A percentile compares a stretch with the other conserved stretches of the same genome.
phyloP scores from a whole-genome alignment of 2,888 invertebrate species.

The Apotomis betuletana region DNA sequence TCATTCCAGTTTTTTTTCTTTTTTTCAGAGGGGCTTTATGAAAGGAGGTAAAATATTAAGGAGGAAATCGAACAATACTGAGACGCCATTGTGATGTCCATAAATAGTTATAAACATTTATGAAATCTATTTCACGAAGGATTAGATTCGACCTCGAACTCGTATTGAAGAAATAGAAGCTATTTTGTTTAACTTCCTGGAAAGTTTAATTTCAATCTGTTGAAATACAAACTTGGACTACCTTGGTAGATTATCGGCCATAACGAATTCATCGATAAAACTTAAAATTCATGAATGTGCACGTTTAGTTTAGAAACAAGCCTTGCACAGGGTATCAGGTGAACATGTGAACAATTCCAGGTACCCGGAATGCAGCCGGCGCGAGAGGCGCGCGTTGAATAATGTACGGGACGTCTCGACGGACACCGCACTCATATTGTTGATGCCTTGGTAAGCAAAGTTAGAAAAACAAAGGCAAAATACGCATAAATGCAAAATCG shows the following conservation, averaged over 20 bases:
- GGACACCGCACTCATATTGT: slow-evolving; percentile 54
- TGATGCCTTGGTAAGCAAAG: slow-evolving; percentile 52
- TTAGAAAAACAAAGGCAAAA: slow-evolving; percentile 38
- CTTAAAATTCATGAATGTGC: slow-evolving; percentile 39
- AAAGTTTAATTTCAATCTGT: neutral
- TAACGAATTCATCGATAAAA: slow-evolving; percentile 31
- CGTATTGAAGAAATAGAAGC: too few species aligned
- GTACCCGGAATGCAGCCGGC: slow-evolving; percentile 58
- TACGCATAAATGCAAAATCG: slow-evolving; percentile 19
- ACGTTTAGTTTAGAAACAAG: slow-evolving; percentile 35
- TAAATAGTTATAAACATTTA: too few species aligned
- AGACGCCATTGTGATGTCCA: too few species aligned
- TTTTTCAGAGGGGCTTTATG: too few species aligned
- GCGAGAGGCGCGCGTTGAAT: slow-evolving; percentile 68
- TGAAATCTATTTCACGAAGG: too few species aligned
- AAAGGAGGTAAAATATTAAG: too few species aligned
- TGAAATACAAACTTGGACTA: neutral
- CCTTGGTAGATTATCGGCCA: slow-evolving; percentile 2
- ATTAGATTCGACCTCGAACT: too few species aligned
- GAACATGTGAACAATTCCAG: slow-evolving; percentile 63
- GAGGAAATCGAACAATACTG: too few species aligned
- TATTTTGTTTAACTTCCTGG: neutral
- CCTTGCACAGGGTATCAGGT: slow-evolving; percentile 44
- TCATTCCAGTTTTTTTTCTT: too few species aligned
- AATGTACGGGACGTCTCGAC: slow-evolving; percentile 61